Conservation (phyloP, 2,797 vertebrate genomes). For the Falco concolor region DNA sequence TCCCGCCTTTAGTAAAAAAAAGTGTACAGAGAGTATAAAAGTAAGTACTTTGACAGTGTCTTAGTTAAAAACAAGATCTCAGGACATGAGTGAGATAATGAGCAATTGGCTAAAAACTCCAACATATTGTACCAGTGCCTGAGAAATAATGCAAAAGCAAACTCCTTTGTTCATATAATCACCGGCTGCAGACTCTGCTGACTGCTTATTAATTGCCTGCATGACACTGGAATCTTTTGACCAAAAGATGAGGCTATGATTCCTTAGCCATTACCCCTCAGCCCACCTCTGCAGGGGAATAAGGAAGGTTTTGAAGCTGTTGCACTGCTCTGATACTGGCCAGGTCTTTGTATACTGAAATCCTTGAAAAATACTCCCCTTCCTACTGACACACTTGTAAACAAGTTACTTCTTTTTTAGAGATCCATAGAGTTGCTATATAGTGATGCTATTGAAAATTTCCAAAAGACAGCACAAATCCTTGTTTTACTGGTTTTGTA, state of each 20-base stretch:
- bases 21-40: neutral
- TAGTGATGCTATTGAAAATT: neutral
- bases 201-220: slow-evolving; percentile 48
- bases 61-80: slow-evolving; percentile 26
- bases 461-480: neutral
- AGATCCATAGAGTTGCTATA: neutral
- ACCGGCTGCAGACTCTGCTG: neutral
- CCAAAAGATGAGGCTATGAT: neutral
- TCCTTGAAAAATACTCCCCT: neutral
- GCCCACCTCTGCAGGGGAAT: neutral
- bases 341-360: neutral
- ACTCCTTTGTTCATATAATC: slow-evolving; percentile 48
- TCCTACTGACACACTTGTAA: neutral
- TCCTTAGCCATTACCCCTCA: neutral
- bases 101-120: slow-evolving; percentile 43
- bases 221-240: slow-evolving; percentile 24
- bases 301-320: neutral
- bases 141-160: slow-evolving; percentile 38
- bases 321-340: neutral
- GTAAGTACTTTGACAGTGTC: neutral
- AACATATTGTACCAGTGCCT: slow-evolving; percentile 40
- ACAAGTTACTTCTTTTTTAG: neutral
- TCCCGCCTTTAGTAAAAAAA: neutral
- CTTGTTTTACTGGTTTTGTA: slow-evolving; percentile 42
- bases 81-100: slow-evolving; percentile 26